A percentile compares a stretch with the other conserved stretches of the same genome.
Conservation (phyloP, 2,888 invertebrate genomes). For the Brenthis ino region DNA sequence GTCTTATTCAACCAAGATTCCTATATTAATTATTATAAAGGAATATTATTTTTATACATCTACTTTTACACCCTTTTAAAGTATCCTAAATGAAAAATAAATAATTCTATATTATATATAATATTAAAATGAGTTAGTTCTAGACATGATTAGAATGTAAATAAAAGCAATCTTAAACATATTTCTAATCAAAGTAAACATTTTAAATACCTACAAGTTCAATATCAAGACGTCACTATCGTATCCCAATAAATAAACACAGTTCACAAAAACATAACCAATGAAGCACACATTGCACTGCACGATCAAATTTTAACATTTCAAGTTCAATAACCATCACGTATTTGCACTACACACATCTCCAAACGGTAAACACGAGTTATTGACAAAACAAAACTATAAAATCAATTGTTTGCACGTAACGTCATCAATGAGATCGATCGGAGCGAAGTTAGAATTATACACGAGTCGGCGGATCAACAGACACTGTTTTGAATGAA, state of each 20-base stretch:
- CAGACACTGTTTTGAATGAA: constrained; percentile 65
- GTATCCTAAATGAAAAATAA: too few species aligned
- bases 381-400: constrained; percentile 74
- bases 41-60: too few species aligned
- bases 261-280: constrained; percentile 37
- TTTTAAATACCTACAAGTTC: constrained; percentile 31
- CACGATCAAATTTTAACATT: constrained; percentile 49
- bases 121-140: too few species aligned
- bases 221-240: constrained; percentile 26
- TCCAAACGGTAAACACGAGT: constrained; percentile 42
- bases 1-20: too few species aligned
- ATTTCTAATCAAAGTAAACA: constrained; percentile 3
- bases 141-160: too few species aligned
- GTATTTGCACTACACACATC: constrained; percentile 33
- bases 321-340: constrained; percentile 32
- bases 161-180: too few species aligned
- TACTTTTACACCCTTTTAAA: too few species aligned
- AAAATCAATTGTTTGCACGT: constrained; percentile 60
- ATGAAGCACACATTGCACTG: constrained; percentile 39
- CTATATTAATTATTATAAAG: too few species aligned
- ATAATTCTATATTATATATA: too few species aligned
- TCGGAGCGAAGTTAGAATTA: constrained; percentile 69
- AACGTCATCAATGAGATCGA: constrained; percentile 70
- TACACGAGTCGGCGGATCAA: constrained; percentile 48
- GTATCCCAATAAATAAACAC: constrained; percentile 27